Conservation (phyloP, 2,888 invertebrate genomes). For the Aphrophora alni region DNA sequence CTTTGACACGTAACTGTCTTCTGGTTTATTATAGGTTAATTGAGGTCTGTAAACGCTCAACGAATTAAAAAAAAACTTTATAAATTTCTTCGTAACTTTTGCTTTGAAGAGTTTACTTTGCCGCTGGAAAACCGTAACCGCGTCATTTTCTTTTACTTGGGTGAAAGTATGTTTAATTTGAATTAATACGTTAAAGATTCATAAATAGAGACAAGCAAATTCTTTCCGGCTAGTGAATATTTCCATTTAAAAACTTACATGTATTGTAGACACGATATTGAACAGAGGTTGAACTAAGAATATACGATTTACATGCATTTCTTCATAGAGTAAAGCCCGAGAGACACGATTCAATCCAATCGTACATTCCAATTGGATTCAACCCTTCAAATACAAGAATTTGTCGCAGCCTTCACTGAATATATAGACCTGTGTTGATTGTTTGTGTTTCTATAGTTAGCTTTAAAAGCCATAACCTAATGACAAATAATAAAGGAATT, state of each 20-base stretch:
- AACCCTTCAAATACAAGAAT: background rate
- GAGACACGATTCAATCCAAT: background rate
- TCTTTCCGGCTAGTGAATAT: too few species aligned
- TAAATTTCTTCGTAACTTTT: background rate
- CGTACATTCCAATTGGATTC: background rate
- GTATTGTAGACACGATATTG: too few species aligned
- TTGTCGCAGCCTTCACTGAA: too few species aligned
- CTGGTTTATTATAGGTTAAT: background rate
- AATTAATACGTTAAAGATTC: background rate
- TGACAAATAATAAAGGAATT: too few species aligned
- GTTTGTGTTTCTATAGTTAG: too few species aligned
- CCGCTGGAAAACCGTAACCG: background rate
- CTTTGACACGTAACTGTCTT: background rate
- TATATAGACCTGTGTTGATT: too few species aligned
- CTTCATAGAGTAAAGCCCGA: background rate
- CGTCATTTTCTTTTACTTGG: background rate
- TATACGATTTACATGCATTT: background rate
- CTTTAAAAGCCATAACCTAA: too few species aligned
- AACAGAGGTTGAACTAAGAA: too few species aligned
- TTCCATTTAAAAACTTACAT: too few species aligned
- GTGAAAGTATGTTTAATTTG: background rate
- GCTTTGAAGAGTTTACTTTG: background rate
- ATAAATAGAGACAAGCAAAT: too few species aligned
- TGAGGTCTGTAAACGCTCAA: too few species aligned
- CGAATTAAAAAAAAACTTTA: background rate